Evolutionary conservation across 2,888 invertebrate genomes (phyloP).

Genomic region (Heliconius ismenius): DNA sequence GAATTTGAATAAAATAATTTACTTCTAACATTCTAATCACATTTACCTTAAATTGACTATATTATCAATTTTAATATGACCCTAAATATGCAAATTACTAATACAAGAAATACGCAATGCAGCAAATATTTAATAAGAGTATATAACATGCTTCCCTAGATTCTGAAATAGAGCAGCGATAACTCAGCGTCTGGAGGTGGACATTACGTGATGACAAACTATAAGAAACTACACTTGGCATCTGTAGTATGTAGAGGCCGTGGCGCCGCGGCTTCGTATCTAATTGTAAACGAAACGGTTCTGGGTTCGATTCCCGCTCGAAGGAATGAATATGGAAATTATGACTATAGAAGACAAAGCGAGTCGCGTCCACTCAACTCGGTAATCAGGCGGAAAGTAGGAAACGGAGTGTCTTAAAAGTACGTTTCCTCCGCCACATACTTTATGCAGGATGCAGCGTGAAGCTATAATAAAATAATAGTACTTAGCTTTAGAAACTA

Average conservation of each 20-base stretch:
- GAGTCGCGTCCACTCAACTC: neutral
- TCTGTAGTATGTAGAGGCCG: neutral
- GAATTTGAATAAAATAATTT: too few relatives aligned
- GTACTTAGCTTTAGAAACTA: neutral
- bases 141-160: conserved; percentile 14
- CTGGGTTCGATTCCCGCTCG: neutral
- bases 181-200: conserved; percentile 35
- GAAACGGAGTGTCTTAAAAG: neutral
- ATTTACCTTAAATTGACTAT: neutral
- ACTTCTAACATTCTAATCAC: neutral
- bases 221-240: conserved; percentile 16
- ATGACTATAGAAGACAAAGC: neutral
- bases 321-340: neutral
- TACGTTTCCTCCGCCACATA: neutral
- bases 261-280: neutral
- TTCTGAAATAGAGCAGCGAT: conserved; percentile 37
- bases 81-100: neutral
- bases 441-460: too few relatives aligned
- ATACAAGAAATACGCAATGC: neutral
- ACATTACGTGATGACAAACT: conserved; percentile 38
- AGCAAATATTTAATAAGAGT: neutral
- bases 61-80: neutral
- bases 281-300: neutral
- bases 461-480: too few relatives aligned
- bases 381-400: neutral